These are phyloP conservation scores for Uria lomvia DNA, from an alignment of 2,113 vertebrate species.

Conservation along the genomic window DNA sequence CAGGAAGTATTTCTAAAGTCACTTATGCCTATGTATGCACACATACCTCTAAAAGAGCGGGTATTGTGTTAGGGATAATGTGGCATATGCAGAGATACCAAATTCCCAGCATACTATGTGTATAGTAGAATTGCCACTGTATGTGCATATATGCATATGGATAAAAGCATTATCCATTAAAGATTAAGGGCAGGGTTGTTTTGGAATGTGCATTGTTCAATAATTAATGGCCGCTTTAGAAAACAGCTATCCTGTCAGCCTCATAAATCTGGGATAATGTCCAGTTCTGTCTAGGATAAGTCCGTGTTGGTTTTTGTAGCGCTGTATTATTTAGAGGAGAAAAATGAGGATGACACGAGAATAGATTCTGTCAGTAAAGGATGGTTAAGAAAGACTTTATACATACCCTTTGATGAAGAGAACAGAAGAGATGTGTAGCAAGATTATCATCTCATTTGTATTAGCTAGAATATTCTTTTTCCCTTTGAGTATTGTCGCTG, in stretches of 20 bases:
- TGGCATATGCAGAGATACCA: not conserved
- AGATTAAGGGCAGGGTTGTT: not conserved
- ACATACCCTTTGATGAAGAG: not conserved
- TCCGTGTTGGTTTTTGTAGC: not conserved
- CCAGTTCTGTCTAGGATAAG: not conserved
- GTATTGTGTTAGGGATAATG: not conserved
- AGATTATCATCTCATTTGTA: not conserved
- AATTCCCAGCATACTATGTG: not conserved
- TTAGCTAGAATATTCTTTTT: not conserved
- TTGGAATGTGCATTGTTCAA: not conserved
- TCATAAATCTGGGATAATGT: not conserved
- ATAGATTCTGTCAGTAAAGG: not conserved
- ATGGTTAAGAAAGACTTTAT: not conserved
- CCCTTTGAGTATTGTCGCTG: not conserved
- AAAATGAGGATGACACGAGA: not conserved
- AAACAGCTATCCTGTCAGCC: not conserved
- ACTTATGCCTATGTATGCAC: not conserved
- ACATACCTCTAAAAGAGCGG: not conserved
- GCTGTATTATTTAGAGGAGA: not conserved
- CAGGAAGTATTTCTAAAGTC: not conserved
- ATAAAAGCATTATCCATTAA: not conserved
- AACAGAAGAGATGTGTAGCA: not conserved
- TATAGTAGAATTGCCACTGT: not conserved
- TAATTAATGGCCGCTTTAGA: conserved; percentile 23
- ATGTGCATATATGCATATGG: not conserved